These are phyloP conservation scores for Ichneumoninae sp. DNA, from an alignment of 2,888 invertebrate species.

Conservation along the genomic window DNA sequence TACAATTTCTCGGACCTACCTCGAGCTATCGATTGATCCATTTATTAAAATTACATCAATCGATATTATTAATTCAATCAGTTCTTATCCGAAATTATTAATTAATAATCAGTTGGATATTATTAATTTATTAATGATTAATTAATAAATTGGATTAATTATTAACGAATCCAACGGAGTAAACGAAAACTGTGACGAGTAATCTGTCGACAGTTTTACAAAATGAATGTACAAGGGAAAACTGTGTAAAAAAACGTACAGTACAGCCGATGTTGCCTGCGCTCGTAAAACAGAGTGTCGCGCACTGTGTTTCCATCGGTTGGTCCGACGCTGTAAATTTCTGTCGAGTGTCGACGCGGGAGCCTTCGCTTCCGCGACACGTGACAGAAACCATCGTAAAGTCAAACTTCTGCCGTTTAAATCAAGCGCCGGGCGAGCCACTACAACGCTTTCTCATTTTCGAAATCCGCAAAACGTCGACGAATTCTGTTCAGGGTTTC, in stretches of 20 bases:
- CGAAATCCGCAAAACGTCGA: conserved; percentile 18
- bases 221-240: not conserved
- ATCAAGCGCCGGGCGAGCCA: conserved; percentile 43
- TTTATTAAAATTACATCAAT: too few species aligned
- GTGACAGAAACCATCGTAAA: conserved; percentile 52
- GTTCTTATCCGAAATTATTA: too few species aligned
- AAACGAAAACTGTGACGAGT: too few species aligned
- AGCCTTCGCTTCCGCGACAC: conserved; percentile 5
- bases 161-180: too few species aligned
- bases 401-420: conserved; percentile 41
- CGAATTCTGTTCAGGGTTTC: not conserved
- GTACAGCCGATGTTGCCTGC: not conserved
- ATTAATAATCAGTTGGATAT: too few species aligned
- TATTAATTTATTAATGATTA: too few species aligned
- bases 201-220: not conserved
- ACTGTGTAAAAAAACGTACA: not conserved
- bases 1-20: too few species aligned
- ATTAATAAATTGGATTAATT: too few species aligned
- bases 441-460: conserved; percentile 41
- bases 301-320: not conserved
- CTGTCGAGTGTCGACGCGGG: conserved; percentile 11
- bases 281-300: conserved; percentile 3
- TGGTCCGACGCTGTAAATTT: not conserved
- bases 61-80: too few species aligned
- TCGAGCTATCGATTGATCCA: too few species aligned